These are phyloP conservation scores for Hassar affinis DNA, from an alignment of 2,113 vertebrate genomes.

Conservation along the genomic window DNA sequence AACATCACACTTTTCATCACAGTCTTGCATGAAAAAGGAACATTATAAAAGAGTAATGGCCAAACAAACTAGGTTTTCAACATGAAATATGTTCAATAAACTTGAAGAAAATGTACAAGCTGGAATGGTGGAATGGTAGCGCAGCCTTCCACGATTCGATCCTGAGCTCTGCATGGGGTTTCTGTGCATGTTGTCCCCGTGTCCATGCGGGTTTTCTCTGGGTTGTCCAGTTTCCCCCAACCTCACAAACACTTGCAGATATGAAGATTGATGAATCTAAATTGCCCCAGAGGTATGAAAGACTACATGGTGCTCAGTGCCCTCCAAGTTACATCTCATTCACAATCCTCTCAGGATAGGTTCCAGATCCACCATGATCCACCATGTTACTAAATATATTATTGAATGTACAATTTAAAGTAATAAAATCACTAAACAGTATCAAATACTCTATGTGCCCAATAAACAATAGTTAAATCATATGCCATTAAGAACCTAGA, in stretches of 20 bases:
- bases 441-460: not conserved
- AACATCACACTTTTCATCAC: not conserved
- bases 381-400: not conserved
- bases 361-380: not conserved
- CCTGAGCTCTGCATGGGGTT: not conserved
- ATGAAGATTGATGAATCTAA: not conserved
- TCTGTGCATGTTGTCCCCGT: not conserved
- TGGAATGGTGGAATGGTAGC: not conserved
- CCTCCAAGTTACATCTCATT: not conserved
- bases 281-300: not conserved
- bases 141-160: not conserved
- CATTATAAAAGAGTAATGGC: not conserved
- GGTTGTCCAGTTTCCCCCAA: not conserved
- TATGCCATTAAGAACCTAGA: not conserved
- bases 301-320: not conserved
- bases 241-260: not conserved
- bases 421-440: not conserved
- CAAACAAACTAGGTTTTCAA: not conserved
- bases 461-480: not conserved
- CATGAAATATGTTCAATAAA: not conserved
- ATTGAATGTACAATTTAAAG: not conserved
- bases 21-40: not conserved
- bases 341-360: not conserved
- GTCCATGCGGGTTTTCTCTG: not conserved
- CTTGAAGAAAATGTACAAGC: not conserved